Evolutionary conservation across 2,888 invertebrate species (phyloP).

Genomic region (Phalera bucephala): DNA sequence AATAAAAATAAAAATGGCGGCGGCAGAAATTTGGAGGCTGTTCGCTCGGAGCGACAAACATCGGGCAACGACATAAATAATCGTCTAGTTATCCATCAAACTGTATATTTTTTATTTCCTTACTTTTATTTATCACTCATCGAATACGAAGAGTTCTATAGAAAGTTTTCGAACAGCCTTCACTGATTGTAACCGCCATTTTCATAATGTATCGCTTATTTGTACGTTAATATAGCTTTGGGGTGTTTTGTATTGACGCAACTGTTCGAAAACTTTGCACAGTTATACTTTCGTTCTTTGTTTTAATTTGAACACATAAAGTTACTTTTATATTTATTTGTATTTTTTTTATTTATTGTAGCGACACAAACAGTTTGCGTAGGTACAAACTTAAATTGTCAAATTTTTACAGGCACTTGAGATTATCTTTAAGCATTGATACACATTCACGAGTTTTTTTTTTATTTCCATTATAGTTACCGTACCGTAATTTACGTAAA

Average conservation of each 20-base stretch:
- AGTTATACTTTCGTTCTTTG: conserved; percentile 34
- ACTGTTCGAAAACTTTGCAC: conserved; percentile 85
- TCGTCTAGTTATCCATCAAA: conserved; percentile 61
- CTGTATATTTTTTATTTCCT: conserved; percentile 56
- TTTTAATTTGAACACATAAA: conserved; percentile 22
- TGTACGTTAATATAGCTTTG: conserved; percentile 43
- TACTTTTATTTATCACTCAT: conserved; percentile 65
- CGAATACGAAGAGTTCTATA: conserved; percentile 53
- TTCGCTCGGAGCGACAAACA: conserved; percentile 78
- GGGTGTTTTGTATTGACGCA: conserved; percentile 67
- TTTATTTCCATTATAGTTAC: no score
- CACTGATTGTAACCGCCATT: conserved; percentile 79
- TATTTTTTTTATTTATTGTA: conserved; percentile 1
- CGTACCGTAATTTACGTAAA: no score
- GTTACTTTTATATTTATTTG: conserved; percentile 13
- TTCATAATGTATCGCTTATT: conserved; percentile 54
- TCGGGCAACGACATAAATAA: conserved; percentile 60
- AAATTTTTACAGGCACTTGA: no score
- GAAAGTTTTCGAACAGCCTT: conserved; percentile 88
- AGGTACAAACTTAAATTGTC: not conserved
- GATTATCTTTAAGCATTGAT: no score
- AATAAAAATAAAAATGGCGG: conserved; percentile 67
- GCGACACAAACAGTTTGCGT: conserved; percentile 1
- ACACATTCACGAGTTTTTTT: no score
- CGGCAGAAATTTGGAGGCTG: conserved; percentile 84